phyloP scores from a whole-genome alignment of 2,797 vertebrate genomes.

The Chiloscyllium punctatum region DNA sequence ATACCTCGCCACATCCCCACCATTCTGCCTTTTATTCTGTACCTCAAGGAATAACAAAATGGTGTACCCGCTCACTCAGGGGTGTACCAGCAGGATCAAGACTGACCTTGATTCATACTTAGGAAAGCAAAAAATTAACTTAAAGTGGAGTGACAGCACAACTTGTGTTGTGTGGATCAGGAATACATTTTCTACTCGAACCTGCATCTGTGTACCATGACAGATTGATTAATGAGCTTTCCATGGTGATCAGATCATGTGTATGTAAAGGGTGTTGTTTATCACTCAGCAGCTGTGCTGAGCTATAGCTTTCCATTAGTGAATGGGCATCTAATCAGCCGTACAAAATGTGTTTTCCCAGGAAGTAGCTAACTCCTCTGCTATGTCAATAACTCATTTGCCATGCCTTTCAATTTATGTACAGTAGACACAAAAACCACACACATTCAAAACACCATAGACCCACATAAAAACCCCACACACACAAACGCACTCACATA shows the following conservation, averaged over 20 bases:
- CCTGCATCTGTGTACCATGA: not conserved
- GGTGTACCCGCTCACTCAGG: not conserved
- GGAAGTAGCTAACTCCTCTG: not conserved
- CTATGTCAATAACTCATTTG: not conserved
- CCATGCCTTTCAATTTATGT: not conserved
- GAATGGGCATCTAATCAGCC: not conserved
- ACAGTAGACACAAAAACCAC: not conserved
- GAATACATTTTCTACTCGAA: not conserved
- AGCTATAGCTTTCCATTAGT: not conserved
- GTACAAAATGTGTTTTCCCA: not conserved
- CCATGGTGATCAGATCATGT: not conserved
- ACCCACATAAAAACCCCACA: too few relatives aligned
- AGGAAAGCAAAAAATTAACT: not conserved
- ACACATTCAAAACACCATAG: too few relatives aligned
- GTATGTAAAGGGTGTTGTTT: not conserved
- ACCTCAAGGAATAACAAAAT: not conserved
- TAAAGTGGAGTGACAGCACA: not conserved
- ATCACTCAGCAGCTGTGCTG: constrained; percentile 11
- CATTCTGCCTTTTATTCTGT: not conserved
- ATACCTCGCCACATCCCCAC: not conserved
- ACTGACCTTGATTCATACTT: not conserved
- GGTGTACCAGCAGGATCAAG: not conserved
- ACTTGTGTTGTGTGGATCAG: not conserved
- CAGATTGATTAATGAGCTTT: not conserved
- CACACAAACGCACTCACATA: too few relatives aligned